Evolutionary conservation across 30 jellyfish, hydroid and myxozoan species (phyloP), one percentile per base, ranked within the genome.

Genomic region (Chrysaora quinquecirrha): DNA sequence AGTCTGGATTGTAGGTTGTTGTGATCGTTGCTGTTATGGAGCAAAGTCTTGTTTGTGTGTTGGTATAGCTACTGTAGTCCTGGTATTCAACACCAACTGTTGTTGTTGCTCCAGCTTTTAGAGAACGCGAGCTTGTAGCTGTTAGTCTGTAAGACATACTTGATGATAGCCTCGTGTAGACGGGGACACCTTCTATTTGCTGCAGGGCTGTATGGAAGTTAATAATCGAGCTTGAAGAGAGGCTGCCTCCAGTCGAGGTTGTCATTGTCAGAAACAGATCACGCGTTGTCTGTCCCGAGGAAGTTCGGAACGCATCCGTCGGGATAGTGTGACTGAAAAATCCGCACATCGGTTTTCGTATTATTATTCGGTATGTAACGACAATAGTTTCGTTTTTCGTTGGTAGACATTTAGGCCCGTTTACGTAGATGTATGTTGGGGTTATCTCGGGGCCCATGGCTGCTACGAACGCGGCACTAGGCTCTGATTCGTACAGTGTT

Each of bases 321-420:
- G 96, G 95, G 16, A 92, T 69, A 3, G 30, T 38, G 25, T 78
- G 70, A 12, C 34, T 22, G 48, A 85, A 22, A 30, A 22, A 69
- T 30, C 95, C 95, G 34, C 95, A 85, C 23, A 56, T 25, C 54
- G 82, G 75, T 29, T 62, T 29, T 22, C 49, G 24, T 27, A 68
- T 2, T 0, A 33, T 68, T 30, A 68, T 48, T 43, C 46, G 48
- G 60, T 63, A 34, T 1, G 88, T 38, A 35, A 34, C 68, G 14
- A 28, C 67, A 18, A 85, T 34, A 22, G 56, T 50, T 20, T 56
- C 82, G 30, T 10, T 35, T 19, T 23, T 64, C 9, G 83, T 19
- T 14, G 25, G 77, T 20, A 61, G 62, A 84, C 98, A 91, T 32
- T 73, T 50, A n/a, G 95, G 86, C 74, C 90, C 97, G 56, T 78